A percentile compares a stretch with the other conserved stretches of the same genome.
These are phyloP conservation scores for Morpho achilles DNA, from an alignment of 2,888 invertebrate species.

Conservation along the genomic window DNA sequence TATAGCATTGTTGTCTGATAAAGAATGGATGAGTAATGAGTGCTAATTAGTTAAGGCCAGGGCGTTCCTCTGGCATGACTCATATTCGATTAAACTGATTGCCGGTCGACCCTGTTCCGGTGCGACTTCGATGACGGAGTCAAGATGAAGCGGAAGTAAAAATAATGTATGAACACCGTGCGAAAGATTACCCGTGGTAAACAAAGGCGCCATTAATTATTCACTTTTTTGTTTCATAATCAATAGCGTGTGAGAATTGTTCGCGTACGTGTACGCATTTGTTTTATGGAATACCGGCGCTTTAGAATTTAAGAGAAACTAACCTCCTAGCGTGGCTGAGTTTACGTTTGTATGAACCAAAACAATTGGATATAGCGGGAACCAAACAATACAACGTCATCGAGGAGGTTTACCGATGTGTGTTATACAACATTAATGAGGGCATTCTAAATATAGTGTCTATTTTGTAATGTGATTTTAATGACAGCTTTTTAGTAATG, in stretches of 20 bases:
- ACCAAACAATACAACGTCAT: slow-evolving; percentile 3
- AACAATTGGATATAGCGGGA: slow-evolving; percentile 13
- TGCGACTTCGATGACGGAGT: slow-evolving; percentile 29
- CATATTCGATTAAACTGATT: slow-evolving; percentile 36
- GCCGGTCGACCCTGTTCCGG: slow-evolving; percentile 26
- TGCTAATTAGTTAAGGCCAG: slow-evolving; percentile 63
- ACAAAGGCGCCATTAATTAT: slow-evolving; percentile 26
- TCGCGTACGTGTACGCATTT: slow-evolving; percentile 15
- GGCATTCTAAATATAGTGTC: no score
- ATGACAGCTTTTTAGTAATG: no score
- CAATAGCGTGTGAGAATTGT: slow-evolving; percentile 24
- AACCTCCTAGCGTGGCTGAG: slow-evolving; percentile 16
- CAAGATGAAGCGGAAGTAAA: slow-evolving; percentile 37
- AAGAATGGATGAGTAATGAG: slow-evolving; percentile 62
- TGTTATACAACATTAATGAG: background rate
- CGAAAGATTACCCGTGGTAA: slow-evolving; percentile 28
- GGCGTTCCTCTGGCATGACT: slow-evolving; percentile 65
- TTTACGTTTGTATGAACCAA: slow-evolving; percentile 12
- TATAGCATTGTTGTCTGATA: slow-evolving; percentile 45
- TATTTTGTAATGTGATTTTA: no score
- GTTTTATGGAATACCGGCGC: slow-evolving; percentile 14
- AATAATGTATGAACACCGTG: slow-evolving; percentile 34
- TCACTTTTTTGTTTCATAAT: slow-evolving; percentile 25
- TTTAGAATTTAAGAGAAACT: slow-evolving; percentile 17
- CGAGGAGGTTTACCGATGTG: background rate